Evolutionary conservation across 2,113 vertebrate species (phyloP).

Genomic region (Oriolus oriolus): DNA sequence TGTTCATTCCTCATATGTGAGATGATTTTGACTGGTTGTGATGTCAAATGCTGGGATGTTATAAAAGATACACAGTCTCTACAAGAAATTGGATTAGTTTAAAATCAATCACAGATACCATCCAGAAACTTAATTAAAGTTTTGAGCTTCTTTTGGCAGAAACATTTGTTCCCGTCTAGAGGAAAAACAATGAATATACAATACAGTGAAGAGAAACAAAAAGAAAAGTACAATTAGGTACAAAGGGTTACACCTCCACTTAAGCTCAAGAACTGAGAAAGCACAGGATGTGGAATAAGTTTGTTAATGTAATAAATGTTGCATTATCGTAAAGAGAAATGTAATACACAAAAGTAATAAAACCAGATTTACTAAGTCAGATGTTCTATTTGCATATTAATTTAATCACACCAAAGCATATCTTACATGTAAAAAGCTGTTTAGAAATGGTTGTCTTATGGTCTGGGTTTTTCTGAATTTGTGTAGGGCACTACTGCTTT

Average conservation of each 20-base stretch:
- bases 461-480: background rate
- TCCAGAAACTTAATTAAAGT: slow-evolving; percentile 36
- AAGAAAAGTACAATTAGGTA: background rate
- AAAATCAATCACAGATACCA: background rate
- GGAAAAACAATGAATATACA: background rate
- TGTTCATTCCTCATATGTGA: background rate
- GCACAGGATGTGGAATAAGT: background rate
- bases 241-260: background rate
- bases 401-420: background rate
- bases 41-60: background rate
- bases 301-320: background rate
- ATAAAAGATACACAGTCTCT: background rate
- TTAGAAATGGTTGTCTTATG: background rate
- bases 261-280: background rate
- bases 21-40: background rate
- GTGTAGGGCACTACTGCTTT: background rate
- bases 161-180: background rate
- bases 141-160: background rate
- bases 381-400: background rate
- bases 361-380: background rate
- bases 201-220: background rate
- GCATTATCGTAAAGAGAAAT: background rate
- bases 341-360: background rate
- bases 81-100: slow-evolving; percentile 10
- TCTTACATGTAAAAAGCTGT: background rate